phyloP scores from a whole-genome alignment of 2,113 vertebrate species.

The Odobenus rosmarus region DNA sequence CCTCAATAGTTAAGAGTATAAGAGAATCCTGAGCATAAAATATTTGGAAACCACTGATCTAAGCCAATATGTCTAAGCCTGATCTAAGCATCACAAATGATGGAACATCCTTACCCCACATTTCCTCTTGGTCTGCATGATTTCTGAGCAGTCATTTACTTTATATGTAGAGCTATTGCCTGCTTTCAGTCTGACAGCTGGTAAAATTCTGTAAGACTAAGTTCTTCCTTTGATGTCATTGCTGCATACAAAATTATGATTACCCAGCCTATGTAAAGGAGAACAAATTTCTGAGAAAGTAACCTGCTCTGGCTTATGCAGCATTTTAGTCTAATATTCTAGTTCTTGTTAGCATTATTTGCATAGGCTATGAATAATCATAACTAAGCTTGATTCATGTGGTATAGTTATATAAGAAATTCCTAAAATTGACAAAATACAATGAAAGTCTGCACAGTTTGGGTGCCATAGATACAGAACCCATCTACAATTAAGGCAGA shows the following conservation, averaged over 20 bases:
- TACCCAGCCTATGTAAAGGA: background rate
- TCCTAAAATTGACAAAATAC: background rate
- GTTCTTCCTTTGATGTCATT: background rate
- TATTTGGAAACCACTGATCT: background rate
- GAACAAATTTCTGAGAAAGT: background rate
- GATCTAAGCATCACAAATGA: background rate
- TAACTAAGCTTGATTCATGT: background rate
- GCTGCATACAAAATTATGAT: background rate
- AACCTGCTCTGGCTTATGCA: background rate
- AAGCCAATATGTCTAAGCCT: background rate
- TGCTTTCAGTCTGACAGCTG: background rate
- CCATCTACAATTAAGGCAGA: background rate
- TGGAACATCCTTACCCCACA: background rate
- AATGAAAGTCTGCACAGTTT: background rate
- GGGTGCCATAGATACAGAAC: background rate
- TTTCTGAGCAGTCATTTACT: background rate
- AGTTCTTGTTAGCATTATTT: background rate
- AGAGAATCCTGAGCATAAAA: background rate
- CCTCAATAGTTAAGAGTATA: background rate
- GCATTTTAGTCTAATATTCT: background rate
- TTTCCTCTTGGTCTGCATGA: background rate
- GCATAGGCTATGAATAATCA: background rate
- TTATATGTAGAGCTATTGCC: rapidly evolving
- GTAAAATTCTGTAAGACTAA: background rate
- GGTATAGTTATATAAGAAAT: background rate